A percentile compares a stretch with the other conserved stretches of the same genome.
phyloP scores from a whole-genome alignment of 1,140 invertebrate genomes.

The Danaus plexippus region DNA sequence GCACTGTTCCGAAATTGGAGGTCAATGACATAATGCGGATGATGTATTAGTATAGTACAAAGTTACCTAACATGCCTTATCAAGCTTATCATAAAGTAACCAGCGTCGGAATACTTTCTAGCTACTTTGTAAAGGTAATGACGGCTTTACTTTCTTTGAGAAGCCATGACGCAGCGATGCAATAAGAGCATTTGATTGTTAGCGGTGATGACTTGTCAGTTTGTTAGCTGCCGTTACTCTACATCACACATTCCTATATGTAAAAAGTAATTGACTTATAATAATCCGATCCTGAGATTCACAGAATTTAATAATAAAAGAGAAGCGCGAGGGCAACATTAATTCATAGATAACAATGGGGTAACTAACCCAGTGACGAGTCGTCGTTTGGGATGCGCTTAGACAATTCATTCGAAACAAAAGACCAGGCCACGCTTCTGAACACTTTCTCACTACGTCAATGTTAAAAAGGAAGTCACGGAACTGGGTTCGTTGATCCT shows the following conservation, averaged over 20 bases:
- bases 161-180: slow-evolving; percentile 27
- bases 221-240: slow-evolving; percentile 25
- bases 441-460: slow-evolving; percentile 52
- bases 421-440: slow-evolving; percentile 46
- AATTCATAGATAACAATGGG: too few relatives aligned
- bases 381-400: slow-evolving; percentile 26
- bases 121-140: slow-evolving; percentile 16
- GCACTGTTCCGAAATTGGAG: slow-evolving; percentile 17
- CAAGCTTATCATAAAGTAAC: slow-evolving; percentile 26
- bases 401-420: slow-evolving; percentile 51
- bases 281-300: too few relatives aligned
- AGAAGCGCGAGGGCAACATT: too few relatives aligned
- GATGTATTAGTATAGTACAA: slow-evolving; percentile 19
- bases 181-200: slow-evolving; percentile 39
- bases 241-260: slow-evolving; percentile 10
- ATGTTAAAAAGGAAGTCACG: slow-evolving; percentile 67
- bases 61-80: slow-evolving; percentile 19
- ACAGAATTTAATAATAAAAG: too few relatives aligned
- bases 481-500: slow-evolving; percentile 45
- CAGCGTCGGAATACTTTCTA: slow-evolving; percentile 10
- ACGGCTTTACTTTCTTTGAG: slow-evolving; percentile 16
- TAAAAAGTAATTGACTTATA: too few relatives aligned
- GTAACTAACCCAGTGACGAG: slow-evolving; percentile 39
- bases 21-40: slow-evolving; percentile 20
- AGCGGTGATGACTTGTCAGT: slow-evolving; percentile 45